Base-by-base conservation (phyloP, 1,140 invertebrate genomes). In the Anagrus nilaparvatae region DNA sequence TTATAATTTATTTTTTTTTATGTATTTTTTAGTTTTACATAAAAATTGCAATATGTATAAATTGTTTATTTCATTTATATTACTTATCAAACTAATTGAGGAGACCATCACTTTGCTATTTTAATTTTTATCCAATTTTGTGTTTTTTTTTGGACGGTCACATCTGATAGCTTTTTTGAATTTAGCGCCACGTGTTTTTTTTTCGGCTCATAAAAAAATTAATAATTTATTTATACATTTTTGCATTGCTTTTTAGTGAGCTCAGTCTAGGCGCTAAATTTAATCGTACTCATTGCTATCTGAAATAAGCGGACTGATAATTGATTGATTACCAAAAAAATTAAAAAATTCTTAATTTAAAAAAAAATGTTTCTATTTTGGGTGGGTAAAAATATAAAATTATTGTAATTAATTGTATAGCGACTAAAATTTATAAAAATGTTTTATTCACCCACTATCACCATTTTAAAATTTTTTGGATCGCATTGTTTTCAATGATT, bases 81-180 rank as follows among this genome's bases (percentile, higher is more conserved):
- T 25, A 34, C 47, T 45, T 37, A 40, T 51, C 56, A 56, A 31
- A 43, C 48, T 51, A 56, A 47, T 39, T 50, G 50, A 60, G 51
- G 48, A 56, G 57, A 61, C 57, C 60, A 62, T 55, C 57, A 52
- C 54, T 56, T 49, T 54, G n/a, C 10, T 18, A 5, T 16, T 37
- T 25, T 17, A 24, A 30, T 17, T 13, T n/a, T 9, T 13, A 38
- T 38, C 20, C 20, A 4, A 38, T 35, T 12, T 47, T n/a, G n/a
- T n/a, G n/a, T n/a, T n/a, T n/a, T n/a, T n/a, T 31, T 43, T 44
- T 60, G 59, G 60, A 65, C 61, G 62, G 61, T 62, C 60, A 52
- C 51, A 65, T 61, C 51, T 50, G 47, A 42, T 52, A 50, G 53
- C 48, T 56, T n/a, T n/a, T n/a, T 9, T 20, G 12, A 38, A 44